These are phyloP conservation scores for Cyprinodon diabolis DNA, from an alignment of 2,797 vertebrate genomes.

Conservation along the genomic window DNA sequence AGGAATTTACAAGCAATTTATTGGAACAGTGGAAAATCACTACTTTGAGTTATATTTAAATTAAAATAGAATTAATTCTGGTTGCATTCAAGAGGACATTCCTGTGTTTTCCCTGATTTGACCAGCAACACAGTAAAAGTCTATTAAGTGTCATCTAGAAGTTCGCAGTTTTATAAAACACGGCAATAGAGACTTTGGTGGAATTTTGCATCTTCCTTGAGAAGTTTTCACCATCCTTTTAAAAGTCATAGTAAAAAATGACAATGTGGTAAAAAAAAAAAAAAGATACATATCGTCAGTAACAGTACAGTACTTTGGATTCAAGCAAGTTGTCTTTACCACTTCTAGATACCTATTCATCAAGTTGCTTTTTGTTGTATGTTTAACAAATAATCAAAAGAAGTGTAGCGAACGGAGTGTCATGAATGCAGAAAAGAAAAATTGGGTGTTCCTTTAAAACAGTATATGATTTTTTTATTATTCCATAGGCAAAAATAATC, in stretches of 20 bases:
- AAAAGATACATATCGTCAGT: neutral
- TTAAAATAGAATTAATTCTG: neutral
- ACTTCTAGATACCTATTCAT: neutral
- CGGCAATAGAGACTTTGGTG: neutral
- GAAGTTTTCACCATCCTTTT: neutral
- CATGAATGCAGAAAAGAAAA: too few relatives aligned
- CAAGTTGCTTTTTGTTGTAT: neutral
- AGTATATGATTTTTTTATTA: too few relatives aligned
- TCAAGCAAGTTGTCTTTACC: too few relatives aligned
- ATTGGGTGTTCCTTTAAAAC: too few relatives aligned
- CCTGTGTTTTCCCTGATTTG: neutral
- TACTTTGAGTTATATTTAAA: neutral
- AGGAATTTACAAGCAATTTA: neutral
- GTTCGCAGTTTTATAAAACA: neutral
- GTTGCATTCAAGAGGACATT: neutral
- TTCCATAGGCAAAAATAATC: too few relatives aligned
- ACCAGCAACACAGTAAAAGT: neutral
- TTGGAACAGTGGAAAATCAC: neutral
- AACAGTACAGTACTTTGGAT: neutral
- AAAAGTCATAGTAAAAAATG: neutral
- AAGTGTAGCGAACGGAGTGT: too few relatives aligned
- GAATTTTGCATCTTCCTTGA: neutral
- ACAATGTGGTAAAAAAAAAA: neutral
- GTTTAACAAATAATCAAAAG: too few relatives aligned
- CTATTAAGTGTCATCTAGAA: neutral